These are phyloP conservation scores for Sebastes fasciatus DNA, from an alignment of 2,113 vertebrate genomes.

Conservation along the genomic window DNA sequence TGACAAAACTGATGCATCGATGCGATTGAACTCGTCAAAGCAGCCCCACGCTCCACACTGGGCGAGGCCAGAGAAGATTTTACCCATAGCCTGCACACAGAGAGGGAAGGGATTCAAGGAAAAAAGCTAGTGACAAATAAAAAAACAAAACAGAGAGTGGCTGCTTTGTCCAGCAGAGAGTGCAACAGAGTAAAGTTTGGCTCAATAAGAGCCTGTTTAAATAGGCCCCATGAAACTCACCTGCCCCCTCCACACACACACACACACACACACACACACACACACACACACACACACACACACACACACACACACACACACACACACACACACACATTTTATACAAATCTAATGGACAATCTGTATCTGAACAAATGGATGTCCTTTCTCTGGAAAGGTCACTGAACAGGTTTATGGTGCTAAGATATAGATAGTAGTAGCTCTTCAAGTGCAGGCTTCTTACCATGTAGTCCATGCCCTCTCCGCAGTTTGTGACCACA, in stretches of 20 bases:
- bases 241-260: too few relatives aligned
- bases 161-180: neutral
- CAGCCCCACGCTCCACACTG: constrained; percentile 99
- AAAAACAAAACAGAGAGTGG: neutral
- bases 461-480: constrained; percentile 98
- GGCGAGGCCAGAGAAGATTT: constrained; percentile 94
- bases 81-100: constrained; percentile 90
- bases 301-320: too few relatives aligned
- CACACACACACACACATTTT: too few relatives aligned
- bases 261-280: too few relatives aligned
- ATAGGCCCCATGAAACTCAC: neutral
- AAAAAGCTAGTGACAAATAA: neutral
- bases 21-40: constrained; percentile 98
- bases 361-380: neutral
- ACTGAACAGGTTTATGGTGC: neutral
- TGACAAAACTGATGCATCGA: constrained; percentile 96
- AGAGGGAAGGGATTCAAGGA: neutral
- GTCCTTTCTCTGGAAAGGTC: neutral
- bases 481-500: constrained; percentile 97
- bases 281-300: too few relatives aligned
- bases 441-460: constrained; percentile 41
- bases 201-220: neutral
- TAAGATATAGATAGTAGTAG: neutral
- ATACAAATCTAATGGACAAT: too few relatives aligned
- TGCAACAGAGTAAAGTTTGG: neutral